Base-by-base conservation (phyloP, 2,113 vertebrate species). In the Siphamia tubifer region DNA sequence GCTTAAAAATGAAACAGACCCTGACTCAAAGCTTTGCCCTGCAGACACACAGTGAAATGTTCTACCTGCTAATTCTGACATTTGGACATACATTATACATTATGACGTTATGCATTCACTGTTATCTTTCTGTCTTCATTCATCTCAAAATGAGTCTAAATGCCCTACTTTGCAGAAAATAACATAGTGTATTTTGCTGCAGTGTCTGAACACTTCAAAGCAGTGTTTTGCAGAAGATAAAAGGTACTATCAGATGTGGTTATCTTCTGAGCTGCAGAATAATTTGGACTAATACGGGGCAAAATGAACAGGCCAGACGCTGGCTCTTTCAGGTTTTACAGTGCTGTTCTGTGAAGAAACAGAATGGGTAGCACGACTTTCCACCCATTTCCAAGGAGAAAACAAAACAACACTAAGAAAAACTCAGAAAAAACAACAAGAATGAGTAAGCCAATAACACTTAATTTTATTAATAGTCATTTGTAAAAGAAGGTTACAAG, bases 121-220 rank as follows among this genome's bases (percentile, higher is more conserved):
- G 10, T 2, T 19, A 23, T 43, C 25, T 31, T 68, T 63, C 10
- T 45, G 9, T 35, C 35, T 17, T 7, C 9, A 23, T 44, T 57
- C 16, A 7, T 45, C 31, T 48, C 5, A 16, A 31, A 65, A 47
- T 20, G 15, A 52, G 7, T 13, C 60, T 62, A 47, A 12, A 31
- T 28, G 15, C 38, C 23, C 24, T 32, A 0, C 17, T 42, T 60
- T 65, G 24, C 31, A 30, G 11, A 8, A 40, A 20, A 24, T 52
- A 30, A 23, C 44, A 61, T 67, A 13, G 19, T 52, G 6, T 24
- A 13, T 44, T 57, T 21, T 8, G 15, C 28, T 49, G 47, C 8
- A 10, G 8, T 27, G 16, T 68, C 15, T 45, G 15, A 13, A 61
- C 23, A 34, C 62, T 64, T 77, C 52, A 64, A 67, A 68, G 27